Conservation (phyloP, 2,888 invertebrate species). For the Perdita meconis region DNA sequence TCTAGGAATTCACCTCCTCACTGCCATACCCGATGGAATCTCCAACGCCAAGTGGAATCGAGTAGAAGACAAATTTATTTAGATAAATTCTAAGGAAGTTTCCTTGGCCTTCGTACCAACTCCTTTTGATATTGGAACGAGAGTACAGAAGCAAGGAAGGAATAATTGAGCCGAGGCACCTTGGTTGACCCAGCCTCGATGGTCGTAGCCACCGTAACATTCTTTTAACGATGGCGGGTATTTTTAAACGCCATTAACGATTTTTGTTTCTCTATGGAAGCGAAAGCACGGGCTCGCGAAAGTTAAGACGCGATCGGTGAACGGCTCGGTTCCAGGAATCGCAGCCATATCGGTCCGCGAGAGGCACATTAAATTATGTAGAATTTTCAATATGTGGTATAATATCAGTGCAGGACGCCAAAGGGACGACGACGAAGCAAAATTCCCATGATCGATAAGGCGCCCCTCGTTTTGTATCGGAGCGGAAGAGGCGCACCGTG, state of each 20-base stretch:
- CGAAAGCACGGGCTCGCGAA: constrained; percentile 2
- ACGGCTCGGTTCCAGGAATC: constrained; percentile 57
- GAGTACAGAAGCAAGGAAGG: too few species aligned
- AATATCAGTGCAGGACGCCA: constrained; percentile 55
- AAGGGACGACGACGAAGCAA: constrained; percentile 56
- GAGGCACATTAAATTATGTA: constrained; percentile 65
- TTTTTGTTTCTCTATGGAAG: constrained; percentile 27
- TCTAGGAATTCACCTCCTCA: constrained; percentile 40
- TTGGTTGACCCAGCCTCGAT: not conserved
- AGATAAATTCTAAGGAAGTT: too few species aligned
- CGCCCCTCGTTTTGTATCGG: constrained; percentile 55
- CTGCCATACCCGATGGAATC: constrained; percentile 26
- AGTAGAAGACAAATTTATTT: too few species aligned
- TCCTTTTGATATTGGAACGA: too few species aligned
- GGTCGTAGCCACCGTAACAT: constrained; percentile 8
- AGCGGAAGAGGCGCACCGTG: constrained; percentile 38
- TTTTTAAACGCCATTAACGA: constrained; percentile 13
- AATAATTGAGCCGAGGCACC: not conserved
- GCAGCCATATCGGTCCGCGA: constrained; percentile 50
- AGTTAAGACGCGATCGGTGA: constrained; percentile 30
- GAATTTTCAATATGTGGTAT: constrained; percentile 67
- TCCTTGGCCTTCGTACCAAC: too few species aligned
- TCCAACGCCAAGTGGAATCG: too few species aligned
- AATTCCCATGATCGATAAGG: constrained; percentile 65
- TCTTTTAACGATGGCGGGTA: not conserved